Conservation (phyloP, 2,797 vertebrate genomes). For the Chloroceryle amazona region DNA sequence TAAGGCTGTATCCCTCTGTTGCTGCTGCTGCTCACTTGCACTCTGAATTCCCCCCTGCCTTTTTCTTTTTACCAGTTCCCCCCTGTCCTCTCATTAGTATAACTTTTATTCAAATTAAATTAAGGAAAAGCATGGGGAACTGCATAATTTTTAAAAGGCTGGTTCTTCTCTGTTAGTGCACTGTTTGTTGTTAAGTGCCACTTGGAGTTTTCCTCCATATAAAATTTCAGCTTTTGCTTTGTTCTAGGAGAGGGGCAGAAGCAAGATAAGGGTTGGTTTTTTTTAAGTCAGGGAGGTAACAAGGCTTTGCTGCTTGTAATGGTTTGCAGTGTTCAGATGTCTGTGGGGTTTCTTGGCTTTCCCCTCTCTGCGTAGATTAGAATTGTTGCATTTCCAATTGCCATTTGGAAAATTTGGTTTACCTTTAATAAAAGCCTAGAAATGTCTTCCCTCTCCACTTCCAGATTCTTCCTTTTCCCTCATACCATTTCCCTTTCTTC, state of each 20-base stretch:
- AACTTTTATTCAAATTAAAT: neutral
- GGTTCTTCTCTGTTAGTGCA: neutral
- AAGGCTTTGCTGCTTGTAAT: neutral
- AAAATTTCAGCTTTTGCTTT: neutral
- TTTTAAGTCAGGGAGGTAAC: neutral
- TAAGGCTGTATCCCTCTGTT: neutral
- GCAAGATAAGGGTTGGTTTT: neutral
- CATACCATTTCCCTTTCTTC: neutral
- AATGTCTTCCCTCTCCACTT: neutral
- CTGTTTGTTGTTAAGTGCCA: neutral
- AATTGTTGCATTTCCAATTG: neutral
- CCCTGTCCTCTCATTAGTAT: neutral
- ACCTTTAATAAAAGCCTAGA: neutral
- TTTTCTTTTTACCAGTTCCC: neutral
- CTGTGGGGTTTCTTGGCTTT: neutral
- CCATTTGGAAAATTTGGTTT: neutral
- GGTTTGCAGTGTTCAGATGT: neutral
- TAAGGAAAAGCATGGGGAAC: neutral
- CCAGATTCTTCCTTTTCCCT: neutral
- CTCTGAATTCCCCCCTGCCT: accelerated
- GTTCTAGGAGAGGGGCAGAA: neutral
- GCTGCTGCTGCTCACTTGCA: neutral
- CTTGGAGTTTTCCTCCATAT: neutral
- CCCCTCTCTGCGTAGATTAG: neutral
- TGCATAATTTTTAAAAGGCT: neutral